Percentiles rank a stretch among this genome's conserved stretches.
These are phyloP conservation scores for Oreohelix idahoensis DNA, from an alignment of 1,140 invertebrate genomes.

Conservation along the genomic window DNA sequence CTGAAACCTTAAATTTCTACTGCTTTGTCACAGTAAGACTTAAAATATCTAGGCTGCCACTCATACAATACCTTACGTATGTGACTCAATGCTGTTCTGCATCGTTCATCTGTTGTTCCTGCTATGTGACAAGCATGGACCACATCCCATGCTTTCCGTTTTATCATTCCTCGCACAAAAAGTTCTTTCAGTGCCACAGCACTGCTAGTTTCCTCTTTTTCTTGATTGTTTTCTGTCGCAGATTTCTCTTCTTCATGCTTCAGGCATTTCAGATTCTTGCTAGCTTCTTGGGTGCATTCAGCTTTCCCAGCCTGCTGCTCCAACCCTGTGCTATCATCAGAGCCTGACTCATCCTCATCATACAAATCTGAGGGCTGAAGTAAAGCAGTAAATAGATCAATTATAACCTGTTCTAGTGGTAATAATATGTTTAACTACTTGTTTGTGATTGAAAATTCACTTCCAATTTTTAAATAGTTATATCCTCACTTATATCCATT, in stretches of 20 bases:
- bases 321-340: slow-evolving; percentile 4
- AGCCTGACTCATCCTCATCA: slow-evolving; percentile 27
- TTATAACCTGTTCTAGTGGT: background rate
- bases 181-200: slow-evolving; percentile 34
- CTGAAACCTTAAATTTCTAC: too few relatives aligned
- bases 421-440: background rate
- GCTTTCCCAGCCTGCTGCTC: background rate
- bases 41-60: too few relatives aligned
- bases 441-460: too few relatives aligned
- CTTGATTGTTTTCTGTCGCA: background rate
- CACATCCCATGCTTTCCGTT: slow-evolving; percentile 20
- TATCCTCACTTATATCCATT: too few relatives aligned
- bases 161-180: slow-evolving; percentile 34
- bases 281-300: background rate
- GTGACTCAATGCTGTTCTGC: slow-evolving; percentile 24
- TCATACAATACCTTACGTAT: slow-evolving; percentile 26
- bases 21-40: too few relatives aligned
- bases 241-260: background rate
- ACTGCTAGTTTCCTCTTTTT: slow-evolving; percentile 9
- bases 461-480: too few relatives aligned
- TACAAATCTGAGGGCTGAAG: slow-evolving; percentile 35
- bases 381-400: too few relatives aligned
- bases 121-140: slow-evolving; percentile 25
- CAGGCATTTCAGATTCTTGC: background rate
- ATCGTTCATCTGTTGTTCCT: slow-evolving; percentile 36